phyloP scores from a whole-genome alignment of 2,888 invertebrate genomes.

The Phorcus lineatus region DNA sequence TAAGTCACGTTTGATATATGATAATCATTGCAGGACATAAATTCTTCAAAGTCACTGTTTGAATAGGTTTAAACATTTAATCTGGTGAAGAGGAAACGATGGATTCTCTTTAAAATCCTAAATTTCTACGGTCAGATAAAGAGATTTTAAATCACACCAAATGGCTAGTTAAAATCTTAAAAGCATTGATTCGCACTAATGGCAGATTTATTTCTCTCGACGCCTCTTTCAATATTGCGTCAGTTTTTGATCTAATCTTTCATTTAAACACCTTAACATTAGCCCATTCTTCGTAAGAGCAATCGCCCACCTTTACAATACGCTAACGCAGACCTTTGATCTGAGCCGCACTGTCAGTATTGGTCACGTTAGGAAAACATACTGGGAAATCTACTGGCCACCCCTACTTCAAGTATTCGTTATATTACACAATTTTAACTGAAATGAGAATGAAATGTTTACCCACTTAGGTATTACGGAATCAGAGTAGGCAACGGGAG shows the following conservation, averaged over 20 bases:
- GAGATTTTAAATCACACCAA: no score
- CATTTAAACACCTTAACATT: conserved; percentile 1
- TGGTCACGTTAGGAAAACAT: not conserved
- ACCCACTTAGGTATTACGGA: not conserved
- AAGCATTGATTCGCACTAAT: not conserved
- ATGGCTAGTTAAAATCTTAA: no score
- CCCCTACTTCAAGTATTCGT: not conserved
- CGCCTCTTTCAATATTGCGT: not conserved
- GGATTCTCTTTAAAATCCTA: no score
- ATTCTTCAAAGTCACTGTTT: no score
- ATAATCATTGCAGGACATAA: no score
- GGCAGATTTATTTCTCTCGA: not conserved
- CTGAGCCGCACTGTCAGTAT: not conserved
- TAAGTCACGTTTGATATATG: no score
- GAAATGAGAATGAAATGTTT: not conserved
- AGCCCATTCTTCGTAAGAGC: conserved; percentile 7
- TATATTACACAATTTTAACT: conserved; percentile 1
- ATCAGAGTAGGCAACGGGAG: not conserved
- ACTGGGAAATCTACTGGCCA: not conserved
- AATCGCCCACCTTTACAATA: not conserved
- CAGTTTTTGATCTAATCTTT: not conserved
- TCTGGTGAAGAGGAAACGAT: no score
- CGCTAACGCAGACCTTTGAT: not conserved
- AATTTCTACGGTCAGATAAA: no score
- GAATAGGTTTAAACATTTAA: no score